phyloP scores from a whole-genome alignment of 2,888 invertebrate genomes.

The Ophion obscuratus region DNA sequence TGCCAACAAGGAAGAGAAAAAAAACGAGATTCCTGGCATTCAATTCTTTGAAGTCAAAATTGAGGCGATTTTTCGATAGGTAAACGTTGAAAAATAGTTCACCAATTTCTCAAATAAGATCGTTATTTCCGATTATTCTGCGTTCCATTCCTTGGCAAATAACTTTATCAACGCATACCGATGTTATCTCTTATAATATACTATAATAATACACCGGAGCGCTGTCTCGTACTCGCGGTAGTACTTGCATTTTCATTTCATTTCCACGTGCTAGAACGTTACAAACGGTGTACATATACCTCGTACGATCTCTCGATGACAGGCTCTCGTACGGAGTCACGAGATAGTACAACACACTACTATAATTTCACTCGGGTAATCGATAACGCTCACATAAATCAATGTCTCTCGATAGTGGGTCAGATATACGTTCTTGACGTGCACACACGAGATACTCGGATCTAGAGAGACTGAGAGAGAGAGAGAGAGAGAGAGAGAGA shows the following conservation, averaged over 20 bases:
- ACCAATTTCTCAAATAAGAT: too few species aligned
- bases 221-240: neutral
- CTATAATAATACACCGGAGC: slow-evolving; percentile 8
- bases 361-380: slow-evolving; percentile 66
- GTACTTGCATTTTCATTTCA: slow-evolving; percentile 33
- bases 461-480: neutral
- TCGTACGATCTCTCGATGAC: slow-evolving; percentile 65
- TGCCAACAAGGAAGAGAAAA: too few species aligned
- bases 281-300: slow-evolving; percentile 20
- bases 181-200: neutral
- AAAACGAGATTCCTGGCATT: too few species aligned
- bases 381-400: slow-evolving; percentile 70
- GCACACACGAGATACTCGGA: slow-evolving; percentile 13
- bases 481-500: too few species aligned
- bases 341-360: slow-evolving; percentile 58
- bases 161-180: neutral
- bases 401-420: slow-evolving; percentile 69
- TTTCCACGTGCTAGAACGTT: slow-evolving; percentile 19
- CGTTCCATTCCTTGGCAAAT: too few species aligned
- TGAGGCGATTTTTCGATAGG: too few species aligned
- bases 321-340: slow-evolving; percentile 54
- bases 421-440: slow-evolving; percentile 50
- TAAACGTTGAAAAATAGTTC: too few species aligned
- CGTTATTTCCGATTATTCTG: too few species aligned
- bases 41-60: too few species aligned